Evolutionary conservation across 1,140 invertebrate genomes (phyloP), one percentile per base, ranked within the genome.

Genomic region (Choristoneura fumiferana): DNA sequence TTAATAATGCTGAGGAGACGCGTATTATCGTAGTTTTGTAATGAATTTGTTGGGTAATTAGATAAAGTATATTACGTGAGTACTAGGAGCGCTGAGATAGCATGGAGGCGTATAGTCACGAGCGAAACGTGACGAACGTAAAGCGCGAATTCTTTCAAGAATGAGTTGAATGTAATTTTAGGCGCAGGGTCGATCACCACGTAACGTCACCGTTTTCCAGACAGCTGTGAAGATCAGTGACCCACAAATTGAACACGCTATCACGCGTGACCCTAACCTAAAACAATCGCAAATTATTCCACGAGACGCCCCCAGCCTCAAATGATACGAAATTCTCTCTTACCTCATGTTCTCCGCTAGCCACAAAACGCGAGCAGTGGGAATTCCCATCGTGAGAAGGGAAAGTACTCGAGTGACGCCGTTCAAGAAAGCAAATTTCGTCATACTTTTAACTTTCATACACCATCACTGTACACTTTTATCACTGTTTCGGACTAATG

Each of bases 221-320:
- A 70, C 78, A 81, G 73, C 76, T 87, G 82, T 82, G 71, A 71
- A 63, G 81, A 76, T 65, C 81, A 84, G 71, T 87, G 84, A 85
- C 84, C 84, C 79, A 71, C 73, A 82, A 81, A 78, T 77, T 72
- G 73, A 78, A 65, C 79, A 83, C 73, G 73, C 74, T 65, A 65
- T 73, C 73, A 73, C 39, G 57, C 69, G 67, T 69, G 75, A 79
- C 67, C 68, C 72, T 85, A 84, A 84, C 84, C 81, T 84, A 84
- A 76, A 81, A 80, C 60, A 49, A 29, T 29, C 22, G 22, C 37
- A 69, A 65, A 69, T 52, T 60, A 54, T 29, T 52, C 39, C 38
- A 17, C 18, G 12, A 54, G 18, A 29, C 22, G 2, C 22, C 22
- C 6, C 22, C 22, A 3, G 22, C 22, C 22, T 6, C 2, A 29